Conservation (phyloP, 2,888 invertebrate genomes). For the Eupsilia transversa region DNA sequence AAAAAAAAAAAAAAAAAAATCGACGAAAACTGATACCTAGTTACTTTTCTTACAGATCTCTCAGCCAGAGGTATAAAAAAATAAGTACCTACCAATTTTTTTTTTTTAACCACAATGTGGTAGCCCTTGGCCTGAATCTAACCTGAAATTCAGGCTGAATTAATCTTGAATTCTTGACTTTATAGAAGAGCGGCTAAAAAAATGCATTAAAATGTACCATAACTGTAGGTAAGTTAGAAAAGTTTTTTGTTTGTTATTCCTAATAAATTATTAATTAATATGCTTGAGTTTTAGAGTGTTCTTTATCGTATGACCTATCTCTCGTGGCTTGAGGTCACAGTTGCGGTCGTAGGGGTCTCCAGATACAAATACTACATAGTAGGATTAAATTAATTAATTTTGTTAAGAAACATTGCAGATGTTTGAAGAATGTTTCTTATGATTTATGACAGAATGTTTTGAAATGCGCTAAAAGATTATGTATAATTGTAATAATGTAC, state of each 20-base stretch:
- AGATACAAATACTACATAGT: constrained; percentile 2
- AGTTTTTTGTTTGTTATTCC: no score
- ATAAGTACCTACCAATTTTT: no score
- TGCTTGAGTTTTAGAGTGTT: neutral
- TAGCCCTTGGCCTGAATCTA: no score
- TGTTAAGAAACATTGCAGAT: neutral
- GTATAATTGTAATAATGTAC: no score
- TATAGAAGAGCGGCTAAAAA: neutral
- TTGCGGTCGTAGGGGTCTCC: constrained; percentile 3
- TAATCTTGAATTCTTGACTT: neutral
- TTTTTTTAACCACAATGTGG: no score
- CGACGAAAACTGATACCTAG: no score
- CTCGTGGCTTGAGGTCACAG: neutral
- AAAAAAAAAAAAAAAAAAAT: no score
- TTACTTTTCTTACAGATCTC: no score
- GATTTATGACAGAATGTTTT: no score
- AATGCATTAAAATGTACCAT: neutral
- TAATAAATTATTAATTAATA: neutral
- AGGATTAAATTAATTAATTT: constrained; percentile 12
- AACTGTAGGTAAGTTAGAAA: neutral
- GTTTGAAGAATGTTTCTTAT: neutral
- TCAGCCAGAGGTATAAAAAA: no score
- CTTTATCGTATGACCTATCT: neutral
- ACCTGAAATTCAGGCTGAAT: no score
- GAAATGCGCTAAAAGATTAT: neutral